A percentile compares a stretch with the other conserved stretches of the same genome.
These are phyloP conservation scores for Leucoptera coffeella DNA, from an alignment of 2,888 invertebrate genomes.

Conservation along the genomic window DNA sequence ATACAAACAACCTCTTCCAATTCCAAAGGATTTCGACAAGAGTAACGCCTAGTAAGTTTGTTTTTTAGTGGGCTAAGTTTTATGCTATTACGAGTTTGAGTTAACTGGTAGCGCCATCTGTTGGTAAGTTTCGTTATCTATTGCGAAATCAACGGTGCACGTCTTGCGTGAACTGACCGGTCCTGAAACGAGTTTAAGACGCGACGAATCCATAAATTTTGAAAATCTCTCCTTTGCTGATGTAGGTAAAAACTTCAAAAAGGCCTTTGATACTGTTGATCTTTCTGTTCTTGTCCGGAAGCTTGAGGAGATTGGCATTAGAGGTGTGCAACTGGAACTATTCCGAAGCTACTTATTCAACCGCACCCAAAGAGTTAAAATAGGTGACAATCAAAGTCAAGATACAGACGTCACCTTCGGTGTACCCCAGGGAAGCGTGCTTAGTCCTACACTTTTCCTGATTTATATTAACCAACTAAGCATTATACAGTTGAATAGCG, in stretches of 20 bases:
- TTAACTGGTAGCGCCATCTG: no score
- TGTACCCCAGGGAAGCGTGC: constrained; percentile 1
- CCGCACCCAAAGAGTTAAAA: constrained; percentile 1
- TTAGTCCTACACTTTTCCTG: constrained; percentile 1
- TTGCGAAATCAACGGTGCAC: no score
- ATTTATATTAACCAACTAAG: constrained; percentile 1
- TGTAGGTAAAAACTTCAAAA: no score
- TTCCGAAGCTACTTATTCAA: background rate
- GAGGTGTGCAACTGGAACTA: background rate
- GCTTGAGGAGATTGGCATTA: background rate
- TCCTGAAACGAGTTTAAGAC: background rate
- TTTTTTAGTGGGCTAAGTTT: no score
- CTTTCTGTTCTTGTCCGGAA: background rate
- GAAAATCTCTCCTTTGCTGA: no score
- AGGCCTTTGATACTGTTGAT: constrained; percentile 1
- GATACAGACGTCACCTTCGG: background rate
- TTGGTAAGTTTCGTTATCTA: no score
- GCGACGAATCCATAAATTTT: no score
- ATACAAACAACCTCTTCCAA: no score
- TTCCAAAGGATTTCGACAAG: no score
- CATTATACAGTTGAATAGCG: background rate
- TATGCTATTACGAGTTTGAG: no score
- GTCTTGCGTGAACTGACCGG: no score
- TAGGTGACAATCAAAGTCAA: background rate
- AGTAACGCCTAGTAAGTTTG: no score